Evolutionary conservation across 2,113 vertebrate genomes (phyloP), one percentile per base, ranked within the genome.

Genomic region (Platanista minor): DNA sequence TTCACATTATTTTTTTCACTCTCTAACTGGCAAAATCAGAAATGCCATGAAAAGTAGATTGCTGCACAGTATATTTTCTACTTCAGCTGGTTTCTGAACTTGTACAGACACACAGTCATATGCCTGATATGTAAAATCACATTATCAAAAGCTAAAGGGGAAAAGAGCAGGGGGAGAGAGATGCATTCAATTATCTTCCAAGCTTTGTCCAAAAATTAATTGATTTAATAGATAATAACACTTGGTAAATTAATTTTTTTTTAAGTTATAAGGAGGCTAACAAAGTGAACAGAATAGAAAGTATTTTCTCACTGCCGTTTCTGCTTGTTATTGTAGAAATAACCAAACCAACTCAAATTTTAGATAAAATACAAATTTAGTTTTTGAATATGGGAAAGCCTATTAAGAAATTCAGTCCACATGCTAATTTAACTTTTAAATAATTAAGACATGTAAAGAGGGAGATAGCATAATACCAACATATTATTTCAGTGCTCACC

Each of bases 21-120:
- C 20, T 94, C 6, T 71, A 66, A 86, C 67, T 97, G 96, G 95
- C 82, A 97, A 95, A 81, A 97, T 84, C 72, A 94, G 69, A 98
- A 96, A 96, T 95, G 67, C 39, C 91, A 87, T 41, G 82, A 69
- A 54, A 83, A 97, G 49, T 80, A 82, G 61, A 91, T 25, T 78
- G 89, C 43, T 3, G 0, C 77, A 83, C 66, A 82, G 61, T n/a
- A 11, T 82, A 67, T 83, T 46, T 83, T 83, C 90, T 69, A 12
- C 21, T 85, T 87, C 74, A 57, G 66, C 87, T 88, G 52, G 8
- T 86, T 84, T 91, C 74, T 94, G 46, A 92, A 69, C 31, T 69
- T n/a, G 3, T 8, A 36, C n/a, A 74, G 78, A 61, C 27, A 90
- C 15, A 4, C 2, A 29, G 8, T 84, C 71, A 61, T 2, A 33